Conservation (phyloP, 2,113 vertebrate species). For the Ptilonorhynchus violaceus region DNA sequence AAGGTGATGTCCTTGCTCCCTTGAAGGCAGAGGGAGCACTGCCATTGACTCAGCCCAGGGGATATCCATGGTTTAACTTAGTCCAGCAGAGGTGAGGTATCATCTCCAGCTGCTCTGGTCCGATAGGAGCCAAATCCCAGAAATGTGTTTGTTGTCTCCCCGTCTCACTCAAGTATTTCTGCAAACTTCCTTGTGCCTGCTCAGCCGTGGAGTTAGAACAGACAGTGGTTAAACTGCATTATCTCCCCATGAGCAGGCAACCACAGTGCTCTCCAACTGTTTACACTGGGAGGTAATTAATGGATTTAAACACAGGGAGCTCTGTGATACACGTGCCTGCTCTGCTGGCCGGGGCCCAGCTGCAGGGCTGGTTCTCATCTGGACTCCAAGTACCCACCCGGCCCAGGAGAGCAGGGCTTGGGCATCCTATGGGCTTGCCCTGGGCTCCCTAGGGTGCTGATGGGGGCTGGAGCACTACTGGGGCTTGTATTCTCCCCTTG, state of each 20-base stretch:
- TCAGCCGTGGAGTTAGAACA: neutral
- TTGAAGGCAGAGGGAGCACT: neutral
- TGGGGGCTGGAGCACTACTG: fast-evolving
- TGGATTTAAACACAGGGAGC: slow-evolving; percentile 13
- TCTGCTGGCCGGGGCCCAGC: neutral
- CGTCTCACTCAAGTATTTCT: neutral
- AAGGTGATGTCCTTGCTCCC: neutral
- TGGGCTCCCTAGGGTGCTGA: fast-evolving
- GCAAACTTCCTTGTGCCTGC: neutral
- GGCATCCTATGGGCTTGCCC: neutral
- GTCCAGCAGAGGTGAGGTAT: neutral
- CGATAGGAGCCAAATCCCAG: neutral
- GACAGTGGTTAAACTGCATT: slow-evolving; percentile 38
- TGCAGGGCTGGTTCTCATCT: neutral
- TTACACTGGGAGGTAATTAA: slow-evolving; percentile 38
- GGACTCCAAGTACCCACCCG: neutral
- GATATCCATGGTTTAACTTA: neutral
- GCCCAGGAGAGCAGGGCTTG: neutral
- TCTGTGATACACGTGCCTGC: neutral
- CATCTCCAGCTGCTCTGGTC: neutral
- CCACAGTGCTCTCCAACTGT: neutral
- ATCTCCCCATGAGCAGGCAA: slow-evolving; percentile 29
- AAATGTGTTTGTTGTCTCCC: neutral
- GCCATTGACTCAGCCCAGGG: neutral
- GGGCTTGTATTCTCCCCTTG: neutral